A percentile compares a stretch with the other conserved stretches of the same genome.
These are phyloP conservation scores for Protomyctophum bolini DNA, from an alignment of 2,113 vertebrate species.

Conservation along the genomic window DNA sequence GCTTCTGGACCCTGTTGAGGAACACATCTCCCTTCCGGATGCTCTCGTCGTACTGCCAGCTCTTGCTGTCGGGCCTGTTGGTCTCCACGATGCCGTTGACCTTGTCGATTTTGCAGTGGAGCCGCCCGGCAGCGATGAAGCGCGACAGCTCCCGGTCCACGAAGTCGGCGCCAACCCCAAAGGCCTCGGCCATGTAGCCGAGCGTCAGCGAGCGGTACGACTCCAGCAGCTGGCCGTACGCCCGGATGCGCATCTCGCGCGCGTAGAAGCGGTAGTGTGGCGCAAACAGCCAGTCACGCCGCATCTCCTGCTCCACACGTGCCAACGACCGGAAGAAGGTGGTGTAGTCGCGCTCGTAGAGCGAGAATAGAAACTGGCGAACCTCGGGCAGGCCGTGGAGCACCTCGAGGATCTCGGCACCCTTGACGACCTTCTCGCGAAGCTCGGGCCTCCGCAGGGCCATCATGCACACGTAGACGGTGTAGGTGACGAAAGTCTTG, in stretches of 20 bases:
- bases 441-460: slow-evolving; percentile 96
- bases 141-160: slow-evolving; percentile 85
- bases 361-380: slow-evolving; percentile 95
- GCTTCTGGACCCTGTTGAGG: too few species aligned
- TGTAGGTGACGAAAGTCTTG: slow-evolving; percentile 98
- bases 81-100: too few species aligned
- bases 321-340: slow-evolving; percentile 96
- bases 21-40: too few species aligned
- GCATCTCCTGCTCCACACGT: slow-evolving; percentile 95
- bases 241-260: slow-evolving; percentile 95
- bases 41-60: too few species aligned
- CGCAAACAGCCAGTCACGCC: slow-evolving; percentile 97
- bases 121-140: too few species aligned
- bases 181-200: slow-evolving; percentile 98
- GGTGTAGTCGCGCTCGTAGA: slow-evolving; percentile 93
- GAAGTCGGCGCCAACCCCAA: slow-evolving; percentile 97
- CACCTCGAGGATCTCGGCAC: slow-evolving; percentile 97
- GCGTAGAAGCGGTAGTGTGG: slow-evolving; percentile 97
- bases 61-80: too few species aligned
- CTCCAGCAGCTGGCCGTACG: slow-evolving; percentile 95
- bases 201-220: slow-evolving; percentile 93
- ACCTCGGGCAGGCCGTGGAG: slow-evolving; percentile 91
- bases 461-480: slow-evolving; percentile 98
- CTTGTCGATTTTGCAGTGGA: too few species aligned
- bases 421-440: slow-evolving; percentile 96